Conservation (phyloP, 2,113 vertebrate species). For the Dasyprocta punctata region DNA sequence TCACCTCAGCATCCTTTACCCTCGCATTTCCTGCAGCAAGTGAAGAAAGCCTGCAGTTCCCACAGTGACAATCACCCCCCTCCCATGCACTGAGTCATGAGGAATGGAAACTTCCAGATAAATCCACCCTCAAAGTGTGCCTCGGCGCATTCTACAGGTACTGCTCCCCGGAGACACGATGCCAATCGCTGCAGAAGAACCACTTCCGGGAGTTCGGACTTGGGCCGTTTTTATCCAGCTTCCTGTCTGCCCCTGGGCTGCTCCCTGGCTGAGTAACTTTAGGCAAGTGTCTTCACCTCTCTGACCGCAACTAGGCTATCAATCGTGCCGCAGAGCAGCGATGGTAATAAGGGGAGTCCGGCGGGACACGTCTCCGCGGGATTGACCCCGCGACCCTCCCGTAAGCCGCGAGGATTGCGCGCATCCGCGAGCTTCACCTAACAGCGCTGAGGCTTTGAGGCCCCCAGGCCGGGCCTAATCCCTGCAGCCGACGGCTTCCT, state of each 20-base stretch:
- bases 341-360: fast-evolving
- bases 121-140: not conserved
- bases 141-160: not conserved
- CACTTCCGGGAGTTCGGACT: not conserved
- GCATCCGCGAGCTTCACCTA: not conserved
- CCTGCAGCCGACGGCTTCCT: no score
- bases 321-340: not conserved
- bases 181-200: fast-evolving
- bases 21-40: not conserved
- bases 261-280: not conserved
- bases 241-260: not conserved
- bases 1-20: not conserved
- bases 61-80: not conserved
- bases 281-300: not conserved
- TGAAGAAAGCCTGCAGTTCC: not conserved
- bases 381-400: fast-evolving
- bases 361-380: not conserved
- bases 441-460: not conserved
- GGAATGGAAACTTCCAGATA: not conserved
- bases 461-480: not conserved
- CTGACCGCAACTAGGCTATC: not conserved
- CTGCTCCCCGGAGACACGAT: not conserved
- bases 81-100: not conserved
- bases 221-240: not conserved
- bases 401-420: fast-evolving